These are phyloP conservation scores for Protophormia terraenovae DNA, from an alignment of 2,888 invertebrate genomes.

Conservation along the genomic window DNA sequence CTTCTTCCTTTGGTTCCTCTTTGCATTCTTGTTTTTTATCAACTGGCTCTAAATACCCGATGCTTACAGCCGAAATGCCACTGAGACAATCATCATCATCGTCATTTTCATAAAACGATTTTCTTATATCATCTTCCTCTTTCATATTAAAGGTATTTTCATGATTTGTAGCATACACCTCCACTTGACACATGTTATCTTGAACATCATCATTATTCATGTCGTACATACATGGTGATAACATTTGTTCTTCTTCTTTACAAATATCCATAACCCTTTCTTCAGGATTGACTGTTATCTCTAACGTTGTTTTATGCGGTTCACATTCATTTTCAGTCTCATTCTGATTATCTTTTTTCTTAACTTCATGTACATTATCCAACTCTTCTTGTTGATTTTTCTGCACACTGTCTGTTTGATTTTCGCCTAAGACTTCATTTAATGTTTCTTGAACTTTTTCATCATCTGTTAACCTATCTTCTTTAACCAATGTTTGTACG, in stretches of 20 bases:
- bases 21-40: background rate
- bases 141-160: background rate
- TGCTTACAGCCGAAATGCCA: constrained; percentile 40
- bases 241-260: constrained; percentile 29
- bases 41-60: constrained; percentile 45
- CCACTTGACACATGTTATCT: constrained; percentile 56
- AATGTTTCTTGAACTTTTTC: background rate
- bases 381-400: background rate
- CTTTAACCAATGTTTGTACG: background rate
- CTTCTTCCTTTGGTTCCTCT: background rate
- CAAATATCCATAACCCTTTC: background rate
- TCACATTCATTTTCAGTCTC: background rate
- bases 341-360: background rate
- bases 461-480: background rate
- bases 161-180: constrained; percentile 51
- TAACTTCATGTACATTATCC: background rate
- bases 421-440: background rate
- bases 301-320: background rate
- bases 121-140: background rate
- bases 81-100: constrained; percentile 43
- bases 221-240: constrained; percentile 32
- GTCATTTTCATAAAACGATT: background rate
- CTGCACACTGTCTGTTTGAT: background rate
- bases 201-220: constrained; percentile 35
- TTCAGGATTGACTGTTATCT: background rate